Evolutionary conservation across 1,140 invertebrate species (phyloP).

Genomic region (Orius laevigatus): DNA sequence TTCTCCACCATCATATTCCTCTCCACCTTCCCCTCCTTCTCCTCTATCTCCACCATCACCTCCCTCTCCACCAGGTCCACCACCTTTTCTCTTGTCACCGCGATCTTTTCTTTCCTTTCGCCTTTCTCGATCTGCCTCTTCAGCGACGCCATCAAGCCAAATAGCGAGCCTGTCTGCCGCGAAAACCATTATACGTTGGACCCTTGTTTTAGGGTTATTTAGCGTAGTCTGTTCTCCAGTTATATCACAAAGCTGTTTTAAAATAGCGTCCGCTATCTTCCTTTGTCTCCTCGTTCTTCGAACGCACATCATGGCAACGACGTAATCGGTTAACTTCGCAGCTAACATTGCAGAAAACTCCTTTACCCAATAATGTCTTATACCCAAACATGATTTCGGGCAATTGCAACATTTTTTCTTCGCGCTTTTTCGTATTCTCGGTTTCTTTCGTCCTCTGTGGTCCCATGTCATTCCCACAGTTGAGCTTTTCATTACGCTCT

Average conservation of each 20-base stretch:
- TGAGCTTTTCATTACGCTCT: constrained; percentile 2
- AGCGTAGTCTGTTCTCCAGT: constrained; percentile 12
- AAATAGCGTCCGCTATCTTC: constrained; percentile 12
- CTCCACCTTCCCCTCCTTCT: not conserved
- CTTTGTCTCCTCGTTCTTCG: constrained; percentile 7
- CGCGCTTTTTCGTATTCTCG: not conserved
- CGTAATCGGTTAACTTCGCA: constrained; percentile 14
- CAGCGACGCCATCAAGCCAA: constrained; percentile 11
- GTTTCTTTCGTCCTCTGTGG: not conserved
- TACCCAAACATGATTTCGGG: not conserved
- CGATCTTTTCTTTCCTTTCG: not conserved
- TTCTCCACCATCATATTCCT: not conserved
- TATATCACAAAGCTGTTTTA: constrained; percentile 10
- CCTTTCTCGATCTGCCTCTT: not conserved
- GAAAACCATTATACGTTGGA: constrained; percentile 13
- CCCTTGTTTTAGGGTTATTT: constrained; percentile 12
- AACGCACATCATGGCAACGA: constrained; percentile 11
- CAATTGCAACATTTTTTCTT: constrained; percentile 2
- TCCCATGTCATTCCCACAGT: constrained; percentile 4
- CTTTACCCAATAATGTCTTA: constrained; percentile 13
- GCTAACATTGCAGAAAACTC: constrained; percentile 12
- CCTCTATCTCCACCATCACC: not conserved
- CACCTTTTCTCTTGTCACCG: not conserved
- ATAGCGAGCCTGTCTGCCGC: constrained; percentile 9
- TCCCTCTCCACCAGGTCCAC: not conserved